A percentile compares a stretch with the other conserved stretches of the same genome.
phyloP scores from a whole-genome alignment of 2,888 invertebrate genomes.

The Acanthacorydalis orientalis region DNA sequence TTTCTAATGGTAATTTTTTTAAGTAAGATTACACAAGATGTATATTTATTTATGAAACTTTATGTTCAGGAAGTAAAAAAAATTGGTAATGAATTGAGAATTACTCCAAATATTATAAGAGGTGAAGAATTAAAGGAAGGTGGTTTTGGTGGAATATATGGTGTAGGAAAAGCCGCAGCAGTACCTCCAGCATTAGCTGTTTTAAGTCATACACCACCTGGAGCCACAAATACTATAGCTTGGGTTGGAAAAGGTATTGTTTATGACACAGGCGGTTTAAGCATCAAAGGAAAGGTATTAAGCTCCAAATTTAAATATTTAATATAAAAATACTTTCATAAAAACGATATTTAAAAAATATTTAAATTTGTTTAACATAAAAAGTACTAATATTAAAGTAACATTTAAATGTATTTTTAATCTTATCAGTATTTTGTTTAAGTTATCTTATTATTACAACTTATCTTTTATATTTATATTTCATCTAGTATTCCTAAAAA shows the following conservation, averaged over 20 bases:
- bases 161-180: conserved; percentile 63
- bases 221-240: conserved; percentile 49
- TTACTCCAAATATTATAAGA: conserved; percentile 52
- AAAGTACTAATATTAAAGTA: too few relatives aligned
- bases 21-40: neutral
- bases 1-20: conserved; percentile 45
- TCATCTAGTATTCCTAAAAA: too few relatives aligned
- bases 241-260: conserved; percentile 92
- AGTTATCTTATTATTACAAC: too few relatives aligned
- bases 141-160: conserved; percentile 78
- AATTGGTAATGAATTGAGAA: conserved; percentile 45
- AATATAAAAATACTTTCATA: too few relatives aligned
- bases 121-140: conserved; percentile 58
- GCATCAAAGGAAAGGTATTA: conserved; percentile 68
- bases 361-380: too few relatives aligned
- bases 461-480: too few relatives aligned
- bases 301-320: neutral
- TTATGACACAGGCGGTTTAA: conserved; percentile 84
- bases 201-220: conserved; percentile 42
- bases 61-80: conserved; percentile 8
- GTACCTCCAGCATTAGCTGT: conserved; percentile 47
- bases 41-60: conserved; percentile 2
- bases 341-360: too few relatives aligned
- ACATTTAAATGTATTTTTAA: too few relatives aligned
- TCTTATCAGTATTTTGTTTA: too few relatives aligned